phyloP scores from a whole-genome alignment of 2,797 vertebrate genomes.

The Phrynocephalus guinanensis region DNA sequence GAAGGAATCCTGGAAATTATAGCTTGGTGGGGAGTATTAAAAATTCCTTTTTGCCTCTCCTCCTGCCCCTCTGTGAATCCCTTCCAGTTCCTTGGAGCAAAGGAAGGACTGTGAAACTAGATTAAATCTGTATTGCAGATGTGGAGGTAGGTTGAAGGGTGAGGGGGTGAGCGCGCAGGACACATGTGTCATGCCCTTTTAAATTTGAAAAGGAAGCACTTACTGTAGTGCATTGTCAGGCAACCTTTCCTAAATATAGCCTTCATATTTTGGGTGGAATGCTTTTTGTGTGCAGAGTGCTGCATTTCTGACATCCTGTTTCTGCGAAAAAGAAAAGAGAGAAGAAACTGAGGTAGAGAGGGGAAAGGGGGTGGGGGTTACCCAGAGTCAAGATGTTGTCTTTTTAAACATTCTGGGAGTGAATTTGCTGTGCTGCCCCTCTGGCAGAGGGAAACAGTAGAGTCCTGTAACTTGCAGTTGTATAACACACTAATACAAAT shows the following conservation, averaged over 20 bases:
- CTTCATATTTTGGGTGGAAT: background rate
- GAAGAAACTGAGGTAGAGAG: background rate
- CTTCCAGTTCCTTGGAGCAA: background rate
- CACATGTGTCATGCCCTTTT: background rate
- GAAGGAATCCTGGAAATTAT: background rate
- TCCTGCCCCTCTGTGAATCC: background rate
- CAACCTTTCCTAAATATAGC: background rate
- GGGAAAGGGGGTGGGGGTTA: too few relatives aligned
- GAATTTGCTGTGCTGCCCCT: slow-evolving; percentile 1
- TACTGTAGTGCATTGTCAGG: background rate
- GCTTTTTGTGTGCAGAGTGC: background rate
- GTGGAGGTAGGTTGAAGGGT: background rate
- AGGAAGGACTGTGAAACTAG: background rate
- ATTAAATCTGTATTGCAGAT: background rate
- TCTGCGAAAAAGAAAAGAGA: background rate
- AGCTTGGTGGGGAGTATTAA: background rate
- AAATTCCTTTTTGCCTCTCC: background rate
- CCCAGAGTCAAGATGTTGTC: background rate
- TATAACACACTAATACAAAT: slow-evolving; percentile 16
- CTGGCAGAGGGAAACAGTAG: slow-evolving; percentile 24
- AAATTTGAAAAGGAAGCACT: background rate
- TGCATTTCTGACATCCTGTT: background rate
- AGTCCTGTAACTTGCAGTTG: slow-evolving; percentile 4
- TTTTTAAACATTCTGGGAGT: slow-evolving; percentile 17
- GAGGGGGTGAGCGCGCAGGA: too few relatives aligned